Conservation (phyloP, 2,797 vertebrate species). For the Nothura maculosa region DNA sequence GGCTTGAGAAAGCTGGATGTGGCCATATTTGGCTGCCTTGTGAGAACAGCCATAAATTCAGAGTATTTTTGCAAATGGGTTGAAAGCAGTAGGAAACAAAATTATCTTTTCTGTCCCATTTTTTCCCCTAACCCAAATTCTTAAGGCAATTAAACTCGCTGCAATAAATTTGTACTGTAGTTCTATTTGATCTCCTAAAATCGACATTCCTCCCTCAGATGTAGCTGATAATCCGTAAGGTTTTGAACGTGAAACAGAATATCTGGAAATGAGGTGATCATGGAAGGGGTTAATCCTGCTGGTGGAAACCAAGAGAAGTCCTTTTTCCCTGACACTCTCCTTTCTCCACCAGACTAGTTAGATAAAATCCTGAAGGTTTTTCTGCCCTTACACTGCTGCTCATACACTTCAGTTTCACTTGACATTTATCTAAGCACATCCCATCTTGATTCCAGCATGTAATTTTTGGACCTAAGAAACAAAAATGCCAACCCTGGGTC, state of each 20-base stretch:
- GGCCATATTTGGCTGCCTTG: not conserved
- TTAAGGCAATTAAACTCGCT: not conserved
- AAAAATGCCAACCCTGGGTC: not conserved
- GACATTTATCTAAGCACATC: not conserved
- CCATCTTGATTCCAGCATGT: not conserved
- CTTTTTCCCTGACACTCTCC: not conserved
- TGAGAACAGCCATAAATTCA: not conserved
- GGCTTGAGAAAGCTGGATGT: not conserved
- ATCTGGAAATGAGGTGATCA: not conserved
- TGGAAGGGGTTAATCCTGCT: not conserved
- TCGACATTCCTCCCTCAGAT: not conserved
- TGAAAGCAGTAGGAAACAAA: not conserved
- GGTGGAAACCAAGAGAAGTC: not conserved
- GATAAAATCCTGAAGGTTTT: not conserved
- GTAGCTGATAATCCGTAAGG: not conserved
- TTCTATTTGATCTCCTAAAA: not conserved
- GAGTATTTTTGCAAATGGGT: accelerated
- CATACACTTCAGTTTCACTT: not conserved
- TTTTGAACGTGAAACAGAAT: not conserved
- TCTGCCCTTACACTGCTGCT: not conserved
- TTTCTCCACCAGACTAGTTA: not conserved
- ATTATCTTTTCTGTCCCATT: not conserved
- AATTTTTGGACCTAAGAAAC: not conserved
- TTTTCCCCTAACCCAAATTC: not conserved
- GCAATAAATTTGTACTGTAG: not conserved